Evolutionary conservation across 2,888 invertebrate genomes (phyloP), one percentile per base, ranked within the genome.

Genomic region (Plebejus anna): DNA sequence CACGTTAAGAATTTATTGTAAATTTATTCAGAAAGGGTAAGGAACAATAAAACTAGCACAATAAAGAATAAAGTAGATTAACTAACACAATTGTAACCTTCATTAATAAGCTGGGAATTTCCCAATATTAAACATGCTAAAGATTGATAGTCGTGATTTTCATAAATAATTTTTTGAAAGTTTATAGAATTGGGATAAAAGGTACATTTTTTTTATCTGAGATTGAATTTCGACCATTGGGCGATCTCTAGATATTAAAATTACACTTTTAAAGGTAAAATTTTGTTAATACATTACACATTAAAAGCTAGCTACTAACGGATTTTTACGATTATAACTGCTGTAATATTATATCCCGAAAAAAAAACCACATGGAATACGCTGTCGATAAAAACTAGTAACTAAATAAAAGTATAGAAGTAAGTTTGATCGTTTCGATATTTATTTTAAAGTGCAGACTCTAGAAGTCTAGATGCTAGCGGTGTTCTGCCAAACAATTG

Each of bases 21-120:
- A 75, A 75, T 75, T 61, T 75, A 75, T 73, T 73, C 51, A 47
- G 22, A 73, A 73, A 51, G 47, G 47, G 73, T 32, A 32, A 7
- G 13, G 51, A 73, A 73, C 73, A 51, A 28, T 51, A 73, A 66
- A 66, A 55, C 3, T 47, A 47, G 51, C 72, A 47, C 13, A 22
- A 72, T 47, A 66, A 66, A 32, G 32, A 32, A 61, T 32, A 13
- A 66, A 36, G 66, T 66, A 6, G 32, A 36, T 5, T 32, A 66
- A 36, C 0, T 36, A 13, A 28, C 28, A 22, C n/a, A 61, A 28
- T 59, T 22, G 9, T 11, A 28, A 61, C 61, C 61, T 61, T 28
- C 61, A 22, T 61, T 28, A 59, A 13, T 66, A 66, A 66, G 9
- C 59, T 59, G 9, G 61, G 61, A 32, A 66, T 11, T 32, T 32